Evolutionary conservation across 1,140 invertebrate genomes (phyloP).

Genomic region (Amphibalanus amphitrite): DNA sequence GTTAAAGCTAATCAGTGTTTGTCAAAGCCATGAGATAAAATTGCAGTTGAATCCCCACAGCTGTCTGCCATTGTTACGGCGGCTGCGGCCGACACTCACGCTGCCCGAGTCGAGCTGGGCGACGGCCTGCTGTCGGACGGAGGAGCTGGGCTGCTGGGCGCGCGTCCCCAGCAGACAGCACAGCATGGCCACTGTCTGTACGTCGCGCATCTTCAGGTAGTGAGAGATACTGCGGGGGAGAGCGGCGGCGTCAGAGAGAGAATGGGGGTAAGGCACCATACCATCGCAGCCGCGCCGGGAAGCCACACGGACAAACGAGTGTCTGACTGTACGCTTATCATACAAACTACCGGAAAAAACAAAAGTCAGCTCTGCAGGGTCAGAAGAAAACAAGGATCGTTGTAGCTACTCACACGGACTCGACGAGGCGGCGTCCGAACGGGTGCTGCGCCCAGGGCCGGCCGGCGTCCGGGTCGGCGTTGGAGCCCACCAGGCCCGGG

Average conservation of each 20-base stretch:
- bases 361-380: too few relatives aligned
- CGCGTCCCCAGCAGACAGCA: neutral
- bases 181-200: neutral
- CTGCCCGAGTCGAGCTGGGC: neutral
- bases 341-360: too few relatives aligned
- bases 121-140: neutral
- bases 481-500: neutral
- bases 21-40: too few relatives aligned
- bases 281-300: too few relatives aligned
- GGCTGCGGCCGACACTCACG: neutral
- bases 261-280: too few relatives aligned
- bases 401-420: neutral
- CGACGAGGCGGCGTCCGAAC: conserved; percentile 4
- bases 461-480: neutral
- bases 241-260: too few relatives aligned
- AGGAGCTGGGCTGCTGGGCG: neutral
- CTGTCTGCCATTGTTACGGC: too few relatives aligned
- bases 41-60: too few relatives aligned
- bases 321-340: too few relatives aligned
- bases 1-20: too few relatives aligned
- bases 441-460: conserved; percentile 8
- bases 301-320: too few relatives aligned
- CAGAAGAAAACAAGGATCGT: too few relatives aligned
- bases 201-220: neutral
- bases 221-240: neutral